Evolutionary conservation across 2,888 invertebrate species (phyloP).

Genomic region (Idaea straminata): DNA sequence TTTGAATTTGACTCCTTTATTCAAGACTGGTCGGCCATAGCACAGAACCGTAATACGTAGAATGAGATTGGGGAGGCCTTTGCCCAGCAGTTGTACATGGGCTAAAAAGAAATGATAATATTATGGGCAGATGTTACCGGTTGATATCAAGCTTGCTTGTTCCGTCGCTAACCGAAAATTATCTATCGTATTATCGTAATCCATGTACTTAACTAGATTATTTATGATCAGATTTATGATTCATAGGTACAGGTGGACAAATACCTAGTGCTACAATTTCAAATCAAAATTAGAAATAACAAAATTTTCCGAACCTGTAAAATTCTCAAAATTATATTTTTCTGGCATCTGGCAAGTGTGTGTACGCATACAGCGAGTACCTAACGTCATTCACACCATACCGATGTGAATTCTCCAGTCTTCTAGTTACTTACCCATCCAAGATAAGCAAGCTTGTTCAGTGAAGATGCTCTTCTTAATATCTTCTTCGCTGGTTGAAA

Average conservation of each 20-base stretch:
- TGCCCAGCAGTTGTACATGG: too few relatives aligned
- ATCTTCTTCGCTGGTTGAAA: conserved; percentile 28
- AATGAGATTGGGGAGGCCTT: too few relatives aligned
- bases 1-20: too few relatives aligned
- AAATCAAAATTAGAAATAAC: not conserved
- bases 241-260: not conserved
- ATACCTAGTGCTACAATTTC: not conserved
- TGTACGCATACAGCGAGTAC: too few relatives aligned
- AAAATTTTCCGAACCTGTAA: too few relatives aligned
- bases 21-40: too few relatives aligned
- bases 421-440: conserved; percentile 54
- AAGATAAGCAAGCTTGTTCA: conserved; percentile 53
- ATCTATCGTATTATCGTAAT: not conserved
- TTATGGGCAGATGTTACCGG: not conserved
- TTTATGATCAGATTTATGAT: not conserved
- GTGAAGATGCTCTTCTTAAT: conserved; percentile 40
- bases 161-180: not conserved
- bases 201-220: not conserved
- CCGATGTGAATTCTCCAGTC: not conserved
- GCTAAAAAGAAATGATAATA: not conserved
- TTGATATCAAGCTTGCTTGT: not conserved
- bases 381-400: too few relatives aligned
- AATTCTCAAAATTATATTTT: too few relatives aligned
- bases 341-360: too few relatives aligned
- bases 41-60: too few relatives aligned